Conservation (phyloP, 37 sponge, comb jelly and placozoan genomes). For the Oopsacas minuta region DNA sequence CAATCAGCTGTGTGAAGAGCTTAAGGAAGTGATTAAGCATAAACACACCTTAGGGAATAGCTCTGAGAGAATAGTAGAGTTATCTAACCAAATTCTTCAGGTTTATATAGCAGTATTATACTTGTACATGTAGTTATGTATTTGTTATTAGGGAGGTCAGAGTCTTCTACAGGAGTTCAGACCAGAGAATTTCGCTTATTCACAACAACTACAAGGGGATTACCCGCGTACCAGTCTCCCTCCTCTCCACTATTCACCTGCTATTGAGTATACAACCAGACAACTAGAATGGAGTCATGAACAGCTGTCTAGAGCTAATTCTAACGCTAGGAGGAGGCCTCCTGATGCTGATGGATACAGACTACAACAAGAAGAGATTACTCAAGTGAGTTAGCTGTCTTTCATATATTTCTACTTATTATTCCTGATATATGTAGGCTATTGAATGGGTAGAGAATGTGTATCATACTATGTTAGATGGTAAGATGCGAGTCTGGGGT, state of each 20-base stretch:
- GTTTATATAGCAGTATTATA: background rate
- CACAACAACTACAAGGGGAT: background rate
- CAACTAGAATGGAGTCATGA: background rate
- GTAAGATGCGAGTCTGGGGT: conserved; percentile 13
- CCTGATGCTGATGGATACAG: background rate
- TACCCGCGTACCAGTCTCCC: background rate
- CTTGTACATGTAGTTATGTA: background rate
- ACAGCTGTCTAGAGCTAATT: background rate
- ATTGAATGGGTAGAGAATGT: background rate
- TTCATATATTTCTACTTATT: background rate
- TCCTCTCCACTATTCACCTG: background rate
- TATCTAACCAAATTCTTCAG: background rate
- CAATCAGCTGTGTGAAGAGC: background rate
- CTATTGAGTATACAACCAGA: background rate
- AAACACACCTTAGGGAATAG: background rate
- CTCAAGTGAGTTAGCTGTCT: background rate
- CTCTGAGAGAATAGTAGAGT: background rate
- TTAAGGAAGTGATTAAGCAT: background rate
- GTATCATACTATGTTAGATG: background rate
- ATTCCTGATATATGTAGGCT: background rate
- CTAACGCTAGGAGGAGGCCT: background rate
- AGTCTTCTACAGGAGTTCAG: background rate
- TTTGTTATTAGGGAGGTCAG: background rate
- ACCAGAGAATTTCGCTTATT: background rate
- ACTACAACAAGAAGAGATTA: background rate